phyloP scores from a whole-genome alignment of 2,113 vertebrate species.

The Fregata magnificens region DNA sequence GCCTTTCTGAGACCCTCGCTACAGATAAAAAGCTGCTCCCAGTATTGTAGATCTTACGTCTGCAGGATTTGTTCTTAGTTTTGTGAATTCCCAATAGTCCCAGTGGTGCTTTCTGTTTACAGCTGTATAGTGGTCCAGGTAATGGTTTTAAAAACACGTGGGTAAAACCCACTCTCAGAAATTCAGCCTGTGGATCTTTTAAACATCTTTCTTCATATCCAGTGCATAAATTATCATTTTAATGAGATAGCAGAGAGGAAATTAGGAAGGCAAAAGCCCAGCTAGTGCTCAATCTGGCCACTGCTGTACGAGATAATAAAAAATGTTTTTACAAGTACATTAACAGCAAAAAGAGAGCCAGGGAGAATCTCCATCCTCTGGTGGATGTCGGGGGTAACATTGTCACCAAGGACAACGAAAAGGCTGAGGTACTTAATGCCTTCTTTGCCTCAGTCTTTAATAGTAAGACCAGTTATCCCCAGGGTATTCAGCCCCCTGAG shows the following conservation, averaged over 20 bases:
- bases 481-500: no score
- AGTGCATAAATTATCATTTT: not conserved
- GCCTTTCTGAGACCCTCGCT: not conserved
- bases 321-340: no score
- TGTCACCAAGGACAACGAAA: no score
- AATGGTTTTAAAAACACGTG: not conserved
- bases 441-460: no score
- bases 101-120: not conserved
- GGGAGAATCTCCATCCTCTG: no score
- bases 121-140: not conserved
- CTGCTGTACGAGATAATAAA: no score
- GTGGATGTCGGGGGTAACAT: no score
- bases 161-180: not conserved
- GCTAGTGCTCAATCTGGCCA: no score
- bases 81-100: not conserved
- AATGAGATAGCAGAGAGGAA: not conserved
- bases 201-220: not conserved
- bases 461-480: no score
- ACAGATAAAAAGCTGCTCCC: not conserved
- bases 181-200: not conserved
- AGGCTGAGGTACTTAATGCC: no score
- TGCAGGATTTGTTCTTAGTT: not conserved
- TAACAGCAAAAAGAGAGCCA: no score
- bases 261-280: no score
- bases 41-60: not conserved